Percentiles rank a stretch among this genome's conserved stretches.
Evolutionary conservation across 2,888 invertebrate species (phyloP).

Genomic region (Dryobotodes eremita): DNA sequence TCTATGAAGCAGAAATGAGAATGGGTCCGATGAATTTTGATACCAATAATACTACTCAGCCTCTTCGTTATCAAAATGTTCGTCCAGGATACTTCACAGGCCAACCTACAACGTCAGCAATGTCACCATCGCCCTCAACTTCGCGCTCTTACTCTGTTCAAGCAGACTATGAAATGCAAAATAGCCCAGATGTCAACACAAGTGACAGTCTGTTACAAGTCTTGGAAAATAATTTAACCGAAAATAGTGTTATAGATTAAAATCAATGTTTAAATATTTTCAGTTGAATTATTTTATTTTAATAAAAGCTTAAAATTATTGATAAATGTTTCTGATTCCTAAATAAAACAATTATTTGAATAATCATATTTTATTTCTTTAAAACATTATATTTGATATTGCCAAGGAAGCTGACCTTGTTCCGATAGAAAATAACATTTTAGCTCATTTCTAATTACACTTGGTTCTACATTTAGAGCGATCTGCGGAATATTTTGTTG

Average conservation of each 20-base stretch:
- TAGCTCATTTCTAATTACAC: constrained; percentile 60
- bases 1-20: constrained; percentile 57
- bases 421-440: constrained; percentile 58
- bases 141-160: constrained; percentile 56
- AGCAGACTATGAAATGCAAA: constrained; percentile 56
- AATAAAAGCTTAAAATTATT: constrained; percentile 13
- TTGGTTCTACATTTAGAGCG: constrained; percentile 59
- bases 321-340: constrained; percentile 50
- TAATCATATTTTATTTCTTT: constrained; percentile 58
- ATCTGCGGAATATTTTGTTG: constrained; percentile 57
- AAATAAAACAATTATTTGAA: constrained; percentile 58
- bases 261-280: constrained; percentile 11
- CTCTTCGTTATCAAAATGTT: constrained; percentile 56
- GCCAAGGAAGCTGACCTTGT: constrained; percentile 60
- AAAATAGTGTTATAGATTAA: constrained; percentile 48
- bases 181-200: constrained; percentile 59
- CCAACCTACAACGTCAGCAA: constrained; percentile 53
- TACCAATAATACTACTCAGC: constrained; percentile 55
- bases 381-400: constrained; percentile 50
- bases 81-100: constrained; percentile 53
- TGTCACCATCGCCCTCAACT: constrained; percentile 60
- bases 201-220: constrained; percentile 61
- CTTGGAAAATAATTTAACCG: constrained; percentile 60
- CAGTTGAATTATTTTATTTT: constrained; percentile 1
- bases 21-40: constrained; percentile 56